Conservation (phyloP, 2,888 invertebrate species). For the Cordilura impudica region DNA sequence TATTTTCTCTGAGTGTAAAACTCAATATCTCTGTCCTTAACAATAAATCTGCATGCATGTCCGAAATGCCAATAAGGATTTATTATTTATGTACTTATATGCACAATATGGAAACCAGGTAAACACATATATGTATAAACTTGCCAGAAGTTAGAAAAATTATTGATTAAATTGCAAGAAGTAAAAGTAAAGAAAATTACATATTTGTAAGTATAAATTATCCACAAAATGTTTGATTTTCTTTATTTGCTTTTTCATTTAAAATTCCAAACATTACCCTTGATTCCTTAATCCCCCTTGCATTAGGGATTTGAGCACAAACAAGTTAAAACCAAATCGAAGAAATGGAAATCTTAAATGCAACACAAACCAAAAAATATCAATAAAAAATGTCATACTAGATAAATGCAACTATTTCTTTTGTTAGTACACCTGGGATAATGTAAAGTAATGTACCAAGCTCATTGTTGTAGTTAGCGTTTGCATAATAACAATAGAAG, state of each 20-base stretch:
- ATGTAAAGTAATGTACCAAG: conserved; percentile 10
- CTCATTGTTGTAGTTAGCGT: too few relatives aligned
- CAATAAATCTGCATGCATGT: conserved; percentile 47
- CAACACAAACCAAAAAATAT: background rate
- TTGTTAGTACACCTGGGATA: conserved; percentile 36
- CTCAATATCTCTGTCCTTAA: background rate
- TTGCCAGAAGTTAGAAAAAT: background rate
- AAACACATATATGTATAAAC: conserved; percentile 28
- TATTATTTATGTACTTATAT: conserved; percentile 38
- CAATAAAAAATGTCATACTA: conserved; percentile 19
- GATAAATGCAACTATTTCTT: conserved; percentile 38
- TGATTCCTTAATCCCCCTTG: conserved; percentile 23
- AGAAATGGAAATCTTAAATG: too few relatives aligned
- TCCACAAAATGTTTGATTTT: background rate
- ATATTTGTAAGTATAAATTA: background rate
- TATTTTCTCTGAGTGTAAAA: conserved; percentile 12
- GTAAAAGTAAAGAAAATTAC: background rate
- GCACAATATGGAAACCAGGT: conserved; percentile 4
- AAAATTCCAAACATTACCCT: background rate
- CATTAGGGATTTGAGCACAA: conserved; percentile 20
- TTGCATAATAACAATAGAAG: too few relatives aligned
- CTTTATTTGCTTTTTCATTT: too few relatives aligned
- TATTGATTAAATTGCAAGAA: conserved; percentile 25
- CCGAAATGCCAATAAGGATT: conserved; percentile 39
- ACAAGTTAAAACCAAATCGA: background rate